Evolutionary conservation across 2,888 invertebrate genomes (phyloP).

Genomic region (Agrochola lota): DNA sequence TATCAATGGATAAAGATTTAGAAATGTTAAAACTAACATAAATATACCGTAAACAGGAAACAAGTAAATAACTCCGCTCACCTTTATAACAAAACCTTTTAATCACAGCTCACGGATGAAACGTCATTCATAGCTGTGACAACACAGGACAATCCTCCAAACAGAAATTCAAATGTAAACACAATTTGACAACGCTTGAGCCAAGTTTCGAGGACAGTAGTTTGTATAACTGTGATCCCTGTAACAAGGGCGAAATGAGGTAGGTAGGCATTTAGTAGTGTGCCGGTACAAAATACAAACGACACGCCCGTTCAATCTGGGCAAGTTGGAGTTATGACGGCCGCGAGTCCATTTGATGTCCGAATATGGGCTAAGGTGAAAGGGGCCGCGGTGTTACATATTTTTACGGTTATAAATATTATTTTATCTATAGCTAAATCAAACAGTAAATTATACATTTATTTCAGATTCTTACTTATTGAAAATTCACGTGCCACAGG

Average conservation of each 20-base stretch:
- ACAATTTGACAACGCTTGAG: conserved; percentile 60
- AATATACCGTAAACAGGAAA: neutral
- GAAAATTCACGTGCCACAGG: neutral
- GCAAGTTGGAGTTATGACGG: conserved; percentile 82
- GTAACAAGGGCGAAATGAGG: conserved; percentile 72
- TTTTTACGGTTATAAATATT: neutral
- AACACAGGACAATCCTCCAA: conserved; percentile 42
- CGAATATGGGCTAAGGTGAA: conserved; percentile 62
- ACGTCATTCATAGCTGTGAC: conserved; percentile 45
- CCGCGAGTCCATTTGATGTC: conserved; percentile 77
- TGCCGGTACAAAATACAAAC: conserved; percentile 73
- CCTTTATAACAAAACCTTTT: conserved; percentile 40
- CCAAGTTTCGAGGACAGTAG: conserved; percentile 54
- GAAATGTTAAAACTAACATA: neutral
- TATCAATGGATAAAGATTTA: neutral
- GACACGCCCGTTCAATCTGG: conserved; percentile 80
- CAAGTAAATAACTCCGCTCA: neutral
- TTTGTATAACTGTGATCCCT: conserved; percentile 76
- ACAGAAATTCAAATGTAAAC: conserved; percentile 62
- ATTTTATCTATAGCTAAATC: neutral
- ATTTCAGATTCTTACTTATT: neutral
- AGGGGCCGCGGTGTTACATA: conserved; percentile 35
- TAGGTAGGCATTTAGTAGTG: conserved; percentile 69
- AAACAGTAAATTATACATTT: neutral
- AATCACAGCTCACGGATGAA: conserved; percentile 42